Evolutionary conservation across 2,888 invertebrate genomes (phyloP), one percentile per base, ranked within the genome.

Genomic region (Rhodophaea formosa): DNA sequence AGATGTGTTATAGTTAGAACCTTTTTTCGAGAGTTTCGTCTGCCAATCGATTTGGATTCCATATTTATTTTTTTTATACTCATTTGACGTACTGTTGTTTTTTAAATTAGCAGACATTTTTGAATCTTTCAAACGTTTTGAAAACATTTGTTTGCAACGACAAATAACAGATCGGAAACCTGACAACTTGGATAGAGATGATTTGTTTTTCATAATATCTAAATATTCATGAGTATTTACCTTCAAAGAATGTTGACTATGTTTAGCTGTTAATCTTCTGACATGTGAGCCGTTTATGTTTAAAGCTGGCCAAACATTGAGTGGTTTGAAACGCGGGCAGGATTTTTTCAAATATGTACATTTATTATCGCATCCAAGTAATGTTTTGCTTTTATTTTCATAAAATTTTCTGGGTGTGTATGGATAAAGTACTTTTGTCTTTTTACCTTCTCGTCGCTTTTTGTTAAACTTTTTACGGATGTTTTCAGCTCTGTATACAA

Each of bases 381-480:
- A 47, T 8, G 71, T 66, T 55, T 67, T 68, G 59, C 75, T 75
- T 23, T 57, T 42, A 54, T 65, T 66, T 64, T 67, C 76, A 58
- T 73, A 66, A 62, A 72, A 79, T 65, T 74, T 79, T 39, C 54
- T 65, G 1, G 78, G 70, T 52, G 54, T 62, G 62, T 74, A 80
- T 8, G 77, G 74, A 51, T 75, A 62, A 45, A 79, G 69, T 1
- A 72, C 79, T 63, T 74, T 57, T 70, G 77, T 68, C 60, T 71
- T 62, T 32, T 58, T 55, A 47, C 12, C 32, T 8, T 58, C 53
- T 8, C 7, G 35, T 3, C 10, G 35, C 10, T 35, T 8, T 12
- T 39, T 39, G 39, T 1, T 12, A 39, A 39, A 3, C n/a, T 16
- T 32, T 7, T 1, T 51, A 7, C n/a, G 17, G 12, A 51, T 3